These are phyloP conservation scores for Nysson spinosus DNA, from an alignment of 2,888 invertebrate species.

Conservation along the genomic window DNA sequence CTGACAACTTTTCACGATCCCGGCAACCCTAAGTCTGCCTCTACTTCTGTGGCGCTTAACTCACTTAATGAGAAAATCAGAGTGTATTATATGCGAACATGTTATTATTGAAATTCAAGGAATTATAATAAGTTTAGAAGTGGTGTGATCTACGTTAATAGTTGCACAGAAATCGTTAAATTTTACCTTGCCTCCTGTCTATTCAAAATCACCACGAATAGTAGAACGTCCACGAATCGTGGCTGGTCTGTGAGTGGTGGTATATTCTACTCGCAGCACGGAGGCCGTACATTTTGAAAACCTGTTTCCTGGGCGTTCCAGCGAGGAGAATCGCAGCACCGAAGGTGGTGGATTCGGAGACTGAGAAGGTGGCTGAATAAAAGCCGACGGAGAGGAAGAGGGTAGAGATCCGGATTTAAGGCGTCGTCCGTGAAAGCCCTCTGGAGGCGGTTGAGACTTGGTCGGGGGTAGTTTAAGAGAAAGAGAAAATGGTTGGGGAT, in stretches of 20 bases:
- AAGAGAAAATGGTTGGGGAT: slow-evolving; percentile 74
- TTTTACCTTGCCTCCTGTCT: no score
- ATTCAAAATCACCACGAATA: no score
- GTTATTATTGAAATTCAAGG: no score
- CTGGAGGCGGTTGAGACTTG: slow-evolving; percentile 69
- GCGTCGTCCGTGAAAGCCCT: slow-evolving; percentile 76
- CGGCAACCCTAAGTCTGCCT: no score
- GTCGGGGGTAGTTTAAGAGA: slow-evolving; percentile 73
- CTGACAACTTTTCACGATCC: not conserved
- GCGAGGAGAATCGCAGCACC: slow-evolving; percentile 43
- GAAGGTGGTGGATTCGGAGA: slow-evolving; percentile 25
- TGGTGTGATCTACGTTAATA: no score
- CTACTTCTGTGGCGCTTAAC: no score
- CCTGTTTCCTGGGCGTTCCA: slow-evolving; percentile 30
- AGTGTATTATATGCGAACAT: no score
- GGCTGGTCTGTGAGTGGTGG: no score
- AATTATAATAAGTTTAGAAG: no score
- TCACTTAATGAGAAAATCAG: not conserved
- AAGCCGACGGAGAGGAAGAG: slow-evolving; percentile 36
- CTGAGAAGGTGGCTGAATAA: slow-evolving; percentile 47
- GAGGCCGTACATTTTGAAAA: slow-evolving; percentile 30
- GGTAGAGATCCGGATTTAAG: slow-evolving; percentile 76
- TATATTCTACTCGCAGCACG: not conserved
- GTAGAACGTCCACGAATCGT: no score
- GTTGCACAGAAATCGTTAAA: no score